Conservation (phyloP, 2,888 invertebrate species). For the Leptura quadrifasciata region DNA sequence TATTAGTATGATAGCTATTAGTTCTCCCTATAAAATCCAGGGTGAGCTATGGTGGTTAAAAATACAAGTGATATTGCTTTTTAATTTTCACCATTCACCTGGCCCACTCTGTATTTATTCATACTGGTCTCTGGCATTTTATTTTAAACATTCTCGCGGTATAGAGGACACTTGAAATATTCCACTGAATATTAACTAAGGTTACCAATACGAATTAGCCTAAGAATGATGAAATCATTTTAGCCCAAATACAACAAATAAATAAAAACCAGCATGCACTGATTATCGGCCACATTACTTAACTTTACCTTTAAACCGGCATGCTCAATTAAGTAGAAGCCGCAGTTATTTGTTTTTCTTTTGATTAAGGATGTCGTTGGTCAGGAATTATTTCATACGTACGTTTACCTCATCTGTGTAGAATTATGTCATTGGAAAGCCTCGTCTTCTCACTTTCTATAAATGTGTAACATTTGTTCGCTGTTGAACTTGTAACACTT, state of each 20-base stretch:
- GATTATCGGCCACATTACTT: background rate
- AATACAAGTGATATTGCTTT: too few relatives aligned
- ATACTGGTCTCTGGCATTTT: background rate
- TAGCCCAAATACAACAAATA: constrained; percentile 12
- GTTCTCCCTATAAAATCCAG: too few relatives aligned
- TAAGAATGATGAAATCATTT: constrained; percentile 2
- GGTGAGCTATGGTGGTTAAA: too few relatives aligned
- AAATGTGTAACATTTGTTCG: constrained; percentile 50
- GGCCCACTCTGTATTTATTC: too few relatives aligned
- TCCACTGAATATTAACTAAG: constrained; percentile 21
- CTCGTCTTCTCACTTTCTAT: constrained; percentile 58
- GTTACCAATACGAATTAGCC: background rate
- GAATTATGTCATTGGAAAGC: constrained; percentile 61
- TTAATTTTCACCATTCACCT: too few relatives aligned
- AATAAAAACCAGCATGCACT: constrained; percentile 11
- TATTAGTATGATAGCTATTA: too few relatives aligned
- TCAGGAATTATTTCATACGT: constrained; percentile 2
- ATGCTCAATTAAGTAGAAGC: constrained; percentile 10
- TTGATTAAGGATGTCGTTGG: background rate
- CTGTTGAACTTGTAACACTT: constrained; percentile 55
- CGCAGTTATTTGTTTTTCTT: background rate
- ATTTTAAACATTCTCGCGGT: background rate
- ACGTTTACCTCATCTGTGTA: constrained; percentile 35
- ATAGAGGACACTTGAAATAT: constrained; percentile 17
- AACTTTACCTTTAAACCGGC: background rate